phyloP scores from a whole-genome alignment of 2,888 invertebrate species.

The Tinea pellionella region DNA sequence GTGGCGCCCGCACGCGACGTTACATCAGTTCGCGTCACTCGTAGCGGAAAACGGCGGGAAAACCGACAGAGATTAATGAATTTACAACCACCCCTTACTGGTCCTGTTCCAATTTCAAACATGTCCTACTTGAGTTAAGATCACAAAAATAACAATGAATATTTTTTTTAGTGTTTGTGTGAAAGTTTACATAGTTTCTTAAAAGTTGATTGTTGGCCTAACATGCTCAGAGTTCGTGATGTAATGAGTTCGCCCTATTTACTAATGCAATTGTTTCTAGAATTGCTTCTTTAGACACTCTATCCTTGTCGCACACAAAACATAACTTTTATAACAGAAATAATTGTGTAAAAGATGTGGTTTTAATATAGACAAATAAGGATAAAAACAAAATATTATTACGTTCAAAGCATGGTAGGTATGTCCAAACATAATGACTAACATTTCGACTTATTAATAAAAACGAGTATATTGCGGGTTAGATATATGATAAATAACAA shows the following conservation, averaged over 20 bases:
- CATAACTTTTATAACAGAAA: no score
- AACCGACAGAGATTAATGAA: constrained; percentile 11
- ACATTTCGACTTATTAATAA: background rate
- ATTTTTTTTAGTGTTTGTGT: constrained; percentile 18
- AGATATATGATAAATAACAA: background rate
- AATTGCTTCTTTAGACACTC: constrained; percentile 24
- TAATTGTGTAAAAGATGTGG: no score
- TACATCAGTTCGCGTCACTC: background rate
- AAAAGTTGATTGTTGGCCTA: constrained; percentile 18
- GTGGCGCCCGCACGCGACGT: constrained; percentile 14
- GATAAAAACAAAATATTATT: background rate
- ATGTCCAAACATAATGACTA: background rate
- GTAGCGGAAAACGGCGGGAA: constrained; percentile 10
- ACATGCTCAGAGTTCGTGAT: constrained; percentile 27
- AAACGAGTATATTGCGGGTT: background rate
- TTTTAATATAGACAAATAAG: background rate
- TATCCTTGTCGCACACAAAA: background rate
- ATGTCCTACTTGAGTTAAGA: background rate
- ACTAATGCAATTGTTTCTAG: constrained; percentile 41
- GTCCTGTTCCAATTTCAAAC: background rate
- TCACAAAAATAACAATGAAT: background rate
- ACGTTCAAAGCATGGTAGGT: no score
- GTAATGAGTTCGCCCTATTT: constrained; percentile 43
- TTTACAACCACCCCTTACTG: constrained; percentile 8
- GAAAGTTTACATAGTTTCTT: constrained; percentile 21